Conservation (phyloP, 2,888 invertebrate genomes). For the Tetropium fuscum region DNA sequence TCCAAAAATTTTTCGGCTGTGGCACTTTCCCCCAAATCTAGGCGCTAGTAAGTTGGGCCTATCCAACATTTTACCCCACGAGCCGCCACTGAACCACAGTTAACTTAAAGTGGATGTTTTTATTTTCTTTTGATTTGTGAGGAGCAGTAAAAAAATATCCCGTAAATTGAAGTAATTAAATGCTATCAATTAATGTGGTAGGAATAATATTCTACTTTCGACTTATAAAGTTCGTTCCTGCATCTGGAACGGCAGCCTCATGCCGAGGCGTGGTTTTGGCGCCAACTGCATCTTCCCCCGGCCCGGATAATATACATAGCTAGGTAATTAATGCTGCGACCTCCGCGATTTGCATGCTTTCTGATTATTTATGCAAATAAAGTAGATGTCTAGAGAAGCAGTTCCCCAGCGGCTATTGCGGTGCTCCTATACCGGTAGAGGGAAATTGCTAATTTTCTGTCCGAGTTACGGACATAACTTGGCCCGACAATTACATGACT, state of each 20-base stretch:
- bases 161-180: too few relatives aligned
- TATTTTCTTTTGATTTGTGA: too few relatives aligned
- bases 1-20: too few relatives aligned
- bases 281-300: conserved; percentile 58
- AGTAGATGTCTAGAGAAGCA: conserved; percentile 58
- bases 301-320: conserved; percentile 61
- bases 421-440: conserved; percentile 50
- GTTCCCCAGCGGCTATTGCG: conserved; percentile 56
- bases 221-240: conserved; percentile 9
- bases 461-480: conserved; percentile 55
- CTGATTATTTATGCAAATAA: conserved; percentile 67
- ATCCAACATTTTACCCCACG: too few relatives aligned
- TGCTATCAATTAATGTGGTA: too few relatives aligned
- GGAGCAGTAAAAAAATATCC: too few relatives aligned
- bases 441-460: conserved; percentile 65
- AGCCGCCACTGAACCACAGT: too few relatives aligned
- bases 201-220: too few relatives aligned
- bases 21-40: too few relatives aligned
- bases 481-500: conserved; percentile 53
- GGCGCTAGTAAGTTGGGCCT: too few relatives aligned
- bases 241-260: conserved; percentile 2
- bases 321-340: conserved; percentile 66
- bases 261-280: conserved; percentile 49
- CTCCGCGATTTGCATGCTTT: conserved; percentile 65
- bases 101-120: too few relatives aligned